These are phyloP conservation scores for Neoseiulus cucumeris DNA, from an alignment of 1,140 invertebrate genomes.

Conservation along the genomic window DNA sequence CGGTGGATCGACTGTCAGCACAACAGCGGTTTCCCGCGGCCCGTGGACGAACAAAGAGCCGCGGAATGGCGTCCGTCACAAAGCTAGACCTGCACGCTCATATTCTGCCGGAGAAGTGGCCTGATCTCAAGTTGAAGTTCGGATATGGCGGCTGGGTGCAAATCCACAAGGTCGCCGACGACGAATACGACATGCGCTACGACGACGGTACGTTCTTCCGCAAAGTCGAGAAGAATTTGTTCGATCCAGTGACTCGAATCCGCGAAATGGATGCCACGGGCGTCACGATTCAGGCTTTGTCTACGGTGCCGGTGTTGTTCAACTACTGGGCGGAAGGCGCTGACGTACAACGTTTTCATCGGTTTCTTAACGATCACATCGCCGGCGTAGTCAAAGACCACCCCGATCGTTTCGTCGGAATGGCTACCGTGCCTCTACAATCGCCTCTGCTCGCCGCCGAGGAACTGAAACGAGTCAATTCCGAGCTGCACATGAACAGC, in stretches of 20 bases:
- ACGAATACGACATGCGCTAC: constrained; percentile 32
- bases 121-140: constrained; percentile 36
- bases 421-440: constrained; percentile 40
- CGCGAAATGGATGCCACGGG: constrained; percentile 33
- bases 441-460: constrained; percentile 33
- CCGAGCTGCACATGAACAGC: constrained; percentile 33
- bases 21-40: too few species aligned
- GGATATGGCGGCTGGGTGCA: constrained; percentile 39
- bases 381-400: constrained; percentile 29
- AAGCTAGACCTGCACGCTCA: constrained; percentile 40
- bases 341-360: constrained; percentile 33
- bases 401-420: constrained; percentile 34
- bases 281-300: constrained; percentile 37
- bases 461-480: constrained; percentile 34
- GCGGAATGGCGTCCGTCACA: background rate
- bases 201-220: constrained; percentile 37
- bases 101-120: constrained; percentile 35
- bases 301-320: constrained; percentile 46
- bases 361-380: constrained; percentile 37
- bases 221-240: constrained; percentile 36
- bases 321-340: constrained; percentile 40
- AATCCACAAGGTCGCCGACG: constrained; percentile 28
- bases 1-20: too few species aligned
- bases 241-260: constrained; percentile 29
- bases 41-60: background rate